Base-by-base conservation (phyloP, 2,888 invertebrate species). In the Coecobrya sp. region DNA sequence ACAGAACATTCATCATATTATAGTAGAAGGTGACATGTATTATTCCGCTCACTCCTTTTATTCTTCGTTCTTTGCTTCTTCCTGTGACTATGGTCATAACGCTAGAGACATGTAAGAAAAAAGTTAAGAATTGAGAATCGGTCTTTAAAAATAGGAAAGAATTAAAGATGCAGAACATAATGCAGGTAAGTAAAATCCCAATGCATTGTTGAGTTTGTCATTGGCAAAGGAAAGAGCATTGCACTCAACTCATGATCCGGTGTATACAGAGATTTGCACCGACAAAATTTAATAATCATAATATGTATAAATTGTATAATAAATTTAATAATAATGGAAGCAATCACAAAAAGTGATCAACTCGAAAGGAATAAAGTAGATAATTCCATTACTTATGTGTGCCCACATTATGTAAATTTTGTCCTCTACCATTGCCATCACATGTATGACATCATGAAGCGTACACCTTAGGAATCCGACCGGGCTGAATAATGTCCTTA, bases 1-100 rank as follows among this genome's bases (percentile, higher is more conserved):
- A 91, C 90, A 86, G 90, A 79, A 79, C 90, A 91, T 91, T 49
- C 79, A 86, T 91, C 90, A 86, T 85, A 59, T 84, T 36, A n/a
- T n/a, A 36, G 36, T 10, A 25, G 13, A 76, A 65, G 82, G 22
- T 90, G 85, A 90, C 85, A 30, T 55, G 25, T 55, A 13, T 76
- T 68, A 68, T 68, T 49, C 19, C 5, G 27, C 81, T 81, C 55
- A 27, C 79, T 52, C 22, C 52, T 36, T 68, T 30, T 55, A n/a
- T n/a, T 55, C n/a, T 30, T 55, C 59, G 10, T 19, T 25, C 16
- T 16, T 13, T 27, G 76, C 76, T 81, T 36, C 84, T 42, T 11
- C 3, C 27, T 22, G 68, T 68, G 27, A 30, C 16, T 30, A n/a
- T 16, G 76, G 8, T 7, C 22, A 25, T 22, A 68, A 30, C n/a